Percentiles rank a stretch among this genome's conserved stretches.
Conservation (phyloP, 37 sponge, comb jelly and placozoan genomes). For the Oscarella lobularis region DNA sequence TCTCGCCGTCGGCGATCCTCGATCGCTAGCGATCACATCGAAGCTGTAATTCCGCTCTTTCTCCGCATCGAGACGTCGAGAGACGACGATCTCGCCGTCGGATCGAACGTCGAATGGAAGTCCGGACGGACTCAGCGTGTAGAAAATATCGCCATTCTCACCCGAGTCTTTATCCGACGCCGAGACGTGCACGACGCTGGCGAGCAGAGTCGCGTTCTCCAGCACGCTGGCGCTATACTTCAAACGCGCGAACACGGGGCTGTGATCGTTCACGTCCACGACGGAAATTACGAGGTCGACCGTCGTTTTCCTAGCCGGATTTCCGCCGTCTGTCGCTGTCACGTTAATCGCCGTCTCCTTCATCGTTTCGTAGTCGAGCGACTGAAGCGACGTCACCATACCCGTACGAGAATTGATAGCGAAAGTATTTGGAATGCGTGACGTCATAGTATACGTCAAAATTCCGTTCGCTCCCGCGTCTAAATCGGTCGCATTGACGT, state of each 20-base stretch:
- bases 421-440: conserved; percentile 10
- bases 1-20: neutral
- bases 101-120: neutral
- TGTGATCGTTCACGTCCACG: conserved; percentile 51
- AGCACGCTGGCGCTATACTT: neutral
- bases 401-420: conserved; percentile 11
- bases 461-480: conserved; percentile 3
- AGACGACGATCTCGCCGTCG: neutral
- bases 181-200: neutral
- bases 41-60: neutral
- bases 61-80: neutral
- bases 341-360: conserved; percentile 14
- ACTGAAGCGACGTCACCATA: conserved; percentile 8
- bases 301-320: conserved; percentile 15
- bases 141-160: neutral
- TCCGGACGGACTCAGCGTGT: neutral
- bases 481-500: conserved; percentile 11
- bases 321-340: conserved; percentile 16
- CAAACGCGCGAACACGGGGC: conserved; percentile 10
- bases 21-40: neutral
- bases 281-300: conserved; percentile 20
- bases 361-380: conserved; percentile 43
- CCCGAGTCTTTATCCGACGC: neutral
- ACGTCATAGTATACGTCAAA: conserved; percentile 9
- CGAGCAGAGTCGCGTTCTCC: neutral